Base-by-base conservation (phyloP, 2,888 invertebrate species). In the Lithophane socia region DNA sequence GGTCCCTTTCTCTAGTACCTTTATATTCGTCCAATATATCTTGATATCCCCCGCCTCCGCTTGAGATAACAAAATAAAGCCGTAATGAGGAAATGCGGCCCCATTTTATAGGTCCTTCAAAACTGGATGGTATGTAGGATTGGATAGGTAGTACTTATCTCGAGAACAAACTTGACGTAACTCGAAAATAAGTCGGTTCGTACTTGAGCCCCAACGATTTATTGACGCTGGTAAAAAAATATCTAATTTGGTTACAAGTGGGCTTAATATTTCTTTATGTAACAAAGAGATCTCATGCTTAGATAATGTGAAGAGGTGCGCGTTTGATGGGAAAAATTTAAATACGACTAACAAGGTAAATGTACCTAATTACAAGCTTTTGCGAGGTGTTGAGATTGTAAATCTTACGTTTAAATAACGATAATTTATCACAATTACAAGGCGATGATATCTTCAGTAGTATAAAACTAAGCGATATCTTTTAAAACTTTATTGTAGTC, bases 71-170 rank as follows among this genome's bases (percentile, higher is more conserved):
- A 90, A 90, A 90, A 92, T 88, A 88, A 88, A 90, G 87, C 87
- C 82, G 86, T 87, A 90, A 90, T 90, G 87, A 90, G 90, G 91
- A 91, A 92, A 91, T 90, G 89, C 89, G 91, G 91, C 91, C 90
- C 89, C 88, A 84, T 91, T 91, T 91, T 90, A 92, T 89, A 88
- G 95, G 84, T 94, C 95, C 89, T 87, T 83, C 81, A 90, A 91
- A 89, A 91, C 89, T 94, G 94, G 94, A 90, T 91, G 91, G 90
- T 91, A 92, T 92, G 92, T 93, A 91, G 92, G 91, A 93, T 94
- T 92, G 92, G 93, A 90, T 94, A 93, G 94, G 94, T 94, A 94
- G 89, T 90, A 92, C 93, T 94, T 94, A 94, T 94, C 94, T 94
- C 85, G 88, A 93, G 92, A 92, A 90, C 88, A 91, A 93, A 93